Base-by-base conservation (phyloP, 2,113 vertebrate genomes). In the Tylochromis polylepis region DNA sequence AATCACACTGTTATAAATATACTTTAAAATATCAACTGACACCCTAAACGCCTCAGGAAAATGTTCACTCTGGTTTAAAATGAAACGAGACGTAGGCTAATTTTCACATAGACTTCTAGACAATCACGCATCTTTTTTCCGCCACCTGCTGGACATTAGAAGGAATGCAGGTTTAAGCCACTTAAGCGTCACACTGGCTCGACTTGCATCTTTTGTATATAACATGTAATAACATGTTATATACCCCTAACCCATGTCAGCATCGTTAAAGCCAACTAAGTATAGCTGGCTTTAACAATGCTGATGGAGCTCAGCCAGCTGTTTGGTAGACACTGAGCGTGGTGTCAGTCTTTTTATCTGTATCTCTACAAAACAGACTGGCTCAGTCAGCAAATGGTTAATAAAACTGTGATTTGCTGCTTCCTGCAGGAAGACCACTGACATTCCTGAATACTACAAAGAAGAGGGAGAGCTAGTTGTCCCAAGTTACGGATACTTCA, bases 391-490 rank as follows among this genome's bases (percentile, higher is more conserved):
- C 57, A 75, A 88, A 53, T 12, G 34, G 18, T 51, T 31, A n/a
- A 34, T 29, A 3, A 2, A 51, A 18, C 6, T 51, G 15, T 43
- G 8, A 6, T 55, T 20, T 53, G 29, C 14, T 84, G 14, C 31
- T 57, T 53, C 55, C n/a, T 20, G 62, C 89, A 99, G 99, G 97
- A 96, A 98, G 91, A 99, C 98, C 57, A 93, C 70, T 65, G 98
- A 99, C 34, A 87, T 98, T 57, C 99, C 99, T 4, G 97, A 96
- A 85, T 93, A 98, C 88, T 96, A 97, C 29, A 97, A 94, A 53
- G 97, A 99, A 90, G 99, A 99, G n/a, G 98, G 94, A 31, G 98
- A 99, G 94, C 95, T 99, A 96, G 94, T 99, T 31, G 92, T 98
- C 89, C 98, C 98, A 7, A 94, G 91, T 81, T 99, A 99, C 0